phyloP scores from a whole-genome alignment of 2,113 vertebrate species.

The Blennius ocellaris region DNA sequence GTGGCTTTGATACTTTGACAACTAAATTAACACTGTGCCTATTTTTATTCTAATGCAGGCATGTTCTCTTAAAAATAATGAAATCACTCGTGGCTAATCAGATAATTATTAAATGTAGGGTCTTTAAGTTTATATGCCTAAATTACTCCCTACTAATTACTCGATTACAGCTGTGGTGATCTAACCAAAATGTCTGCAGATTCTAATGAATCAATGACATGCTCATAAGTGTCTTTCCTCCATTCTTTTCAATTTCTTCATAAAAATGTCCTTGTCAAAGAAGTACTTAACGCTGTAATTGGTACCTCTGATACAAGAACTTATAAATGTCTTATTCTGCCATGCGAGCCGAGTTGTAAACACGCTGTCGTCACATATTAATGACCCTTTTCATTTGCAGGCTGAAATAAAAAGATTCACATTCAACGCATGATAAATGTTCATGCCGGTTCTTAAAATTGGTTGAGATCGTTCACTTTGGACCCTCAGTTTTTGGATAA shows the following conservation, averaged over 20 bases:
- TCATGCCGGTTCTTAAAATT: background rate
- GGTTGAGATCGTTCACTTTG: background rate
- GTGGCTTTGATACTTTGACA: background rate
- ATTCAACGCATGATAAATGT: background rate
- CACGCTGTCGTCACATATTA: background rate
- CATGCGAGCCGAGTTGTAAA: background rate
- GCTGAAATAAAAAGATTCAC: background rate
- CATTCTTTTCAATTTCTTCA: background rate
- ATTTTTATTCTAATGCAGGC: background rate
- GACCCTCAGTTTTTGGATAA: background rate
- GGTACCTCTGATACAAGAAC: slow-evolving; percentile 2
- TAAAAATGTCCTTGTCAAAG: background rate
- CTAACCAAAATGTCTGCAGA: background rate
- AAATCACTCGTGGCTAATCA: background rate
- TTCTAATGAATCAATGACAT: background rate
- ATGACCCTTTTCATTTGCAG: background rate
- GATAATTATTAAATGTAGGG: background rate
- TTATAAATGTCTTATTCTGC: slow-evolving; percentile 8
- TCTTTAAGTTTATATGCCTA: background rate
- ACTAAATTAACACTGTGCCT: background rate
- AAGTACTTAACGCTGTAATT: slow-evolving; percentile 1
- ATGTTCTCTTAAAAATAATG: background rate
- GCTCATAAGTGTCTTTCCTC: background rate
- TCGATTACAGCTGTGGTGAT: background rate
- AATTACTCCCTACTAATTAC: background rate